Evolutionary conservation across 2,113 vertebrate genomes (phyloP).

Genomic region (Noctilio leporinus): DNA sequence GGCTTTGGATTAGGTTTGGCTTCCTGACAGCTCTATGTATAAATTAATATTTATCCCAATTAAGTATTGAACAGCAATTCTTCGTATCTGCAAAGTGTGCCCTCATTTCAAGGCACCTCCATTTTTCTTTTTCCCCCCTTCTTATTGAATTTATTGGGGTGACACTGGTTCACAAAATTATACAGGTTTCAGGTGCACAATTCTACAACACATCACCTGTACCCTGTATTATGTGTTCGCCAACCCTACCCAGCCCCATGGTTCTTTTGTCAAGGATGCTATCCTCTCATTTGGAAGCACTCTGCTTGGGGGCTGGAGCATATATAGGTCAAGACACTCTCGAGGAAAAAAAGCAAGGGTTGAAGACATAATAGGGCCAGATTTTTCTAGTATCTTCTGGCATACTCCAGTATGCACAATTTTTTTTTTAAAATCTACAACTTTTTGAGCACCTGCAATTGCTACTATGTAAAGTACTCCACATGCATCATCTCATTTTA

Average conservation of each 20-base stretch:
- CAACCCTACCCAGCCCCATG: neutral
- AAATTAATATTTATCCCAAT: slow-evolving; percentile 48
- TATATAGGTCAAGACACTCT: neutral
- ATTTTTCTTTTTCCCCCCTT: neutral
- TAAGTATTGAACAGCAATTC: slow-evolving; percentile 40
- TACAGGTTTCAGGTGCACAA: too few relatives aligned
- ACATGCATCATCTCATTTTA: neutral
- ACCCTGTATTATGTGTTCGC: too few relatives aligned
- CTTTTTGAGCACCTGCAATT: neutral
- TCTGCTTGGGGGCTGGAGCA: neutral
- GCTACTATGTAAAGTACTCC: neutral
- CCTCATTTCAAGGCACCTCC: neutral
- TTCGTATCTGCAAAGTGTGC: slow-evolving; percentile 17
- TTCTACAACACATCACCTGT: too few relatives aligned
- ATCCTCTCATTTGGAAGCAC: slow-evolving; percentile 1
- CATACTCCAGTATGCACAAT: neutral
- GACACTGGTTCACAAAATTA: too few relatives aligned
- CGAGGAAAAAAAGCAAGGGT: neutral
- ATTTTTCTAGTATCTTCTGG: neutral
- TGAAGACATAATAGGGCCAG: neutral
- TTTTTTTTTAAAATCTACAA: rapidly evolving
- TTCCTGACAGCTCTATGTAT: slow-evolving; percentile 49
- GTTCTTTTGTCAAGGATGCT: slow-evolving; percentile 1
- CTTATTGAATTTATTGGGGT: too few relatives aligned
- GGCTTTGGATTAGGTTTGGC: slow-evolving; percentile 65